Percentiles rank a stretch among this genome's conserved stretches.
phyloP scores from a whole-genome alignment of 2,888 invertebrate species.

The Clostera curtula region DNA sequence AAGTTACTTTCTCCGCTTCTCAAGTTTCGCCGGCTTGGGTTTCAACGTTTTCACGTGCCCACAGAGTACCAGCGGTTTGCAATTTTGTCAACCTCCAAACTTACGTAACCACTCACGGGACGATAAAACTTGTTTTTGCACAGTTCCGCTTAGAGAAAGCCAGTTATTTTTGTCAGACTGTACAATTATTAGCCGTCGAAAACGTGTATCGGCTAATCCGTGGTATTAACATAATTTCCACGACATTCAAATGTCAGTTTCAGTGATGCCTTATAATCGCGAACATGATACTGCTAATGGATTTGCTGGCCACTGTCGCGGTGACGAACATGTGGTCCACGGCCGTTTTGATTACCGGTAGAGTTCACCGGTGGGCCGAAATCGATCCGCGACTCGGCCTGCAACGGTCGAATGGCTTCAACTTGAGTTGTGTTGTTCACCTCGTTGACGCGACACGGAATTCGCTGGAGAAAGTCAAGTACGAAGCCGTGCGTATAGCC shows the following conservation, averaged over 20 bases:
- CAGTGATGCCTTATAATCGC: constrained; percentile 20
- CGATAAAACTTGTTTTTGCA: constrained; percentile 47
- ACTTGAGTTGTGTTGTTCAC: constrained; percentile 62
- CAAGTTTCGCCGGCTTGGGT: constrained; percentile 36
- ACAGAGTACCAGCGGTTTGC: constrained; percentile 28
- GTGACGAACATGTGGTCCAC: constrained; percentile 33
- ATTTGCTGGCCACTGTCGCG: constrained; percentile 21
- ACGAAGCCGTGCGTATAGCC: constrained; percentile 51
- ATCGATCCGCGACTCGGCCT: constrained; percentile 53
- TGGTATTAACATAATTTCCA: constrained; percentile 23
- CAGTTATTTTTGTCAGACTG: constrained; percentile 31
- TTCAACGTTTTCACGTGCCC: constrained; percentile 45
- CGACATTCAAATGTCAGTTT: constrained; percentile 13
- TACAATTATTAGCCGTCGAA: constrained; percentile 36
- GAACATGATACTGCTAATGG: constrained; percentile 17
- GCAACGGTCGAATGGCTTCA: constrained; percentile 58
- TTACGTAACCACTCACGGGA: constrained; percentile 51
- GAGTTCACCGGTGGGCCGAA: constrained; percentile 44
- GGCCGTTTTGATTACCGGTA: constrained; percentile 40
- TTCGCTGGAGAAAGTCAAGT: constrained; percentile 69
- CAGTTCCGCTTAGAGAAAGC: constrained; percentile 56
- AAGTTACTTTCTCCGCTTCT: constrained; percentile 50
- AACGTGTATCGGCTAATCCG: constrained; percentile 21
- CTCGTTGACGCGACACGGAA: constrained; percentile 64
- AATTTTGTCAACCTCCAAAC: constrained; percentile 51